Evolutionary conservation across 2,113 vertebrate genomes (phyloP), one percentile per base, ranked within the genome.

Genomic region (Pachypanchax playfairii): DNA sequence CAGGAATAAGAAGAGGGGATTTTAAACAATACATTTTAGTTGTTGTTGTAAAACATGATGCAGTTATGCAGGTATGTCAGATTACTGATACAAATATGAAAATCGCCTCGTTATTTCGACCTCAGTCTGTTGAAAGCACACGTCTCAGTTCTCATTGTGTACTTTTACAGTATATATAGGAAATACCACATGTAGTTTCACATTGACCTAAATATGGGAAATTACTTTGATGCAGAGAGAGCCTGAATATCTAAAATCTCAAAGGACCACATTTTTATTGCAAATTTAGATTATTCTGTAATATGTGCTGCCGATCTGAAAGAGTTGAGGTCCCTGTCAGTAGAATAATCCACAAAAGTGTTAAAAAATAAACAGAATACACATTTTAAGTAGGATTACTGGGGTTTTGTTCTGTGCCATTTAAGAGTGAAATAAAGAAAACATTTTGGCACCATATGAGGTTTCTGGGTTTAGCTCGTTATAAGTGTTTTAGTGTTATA

Each of bases 31-130:
- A 48, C 11, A 0, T 17, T 50, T 54, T 25, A 31, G 43, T 13
- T 44, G 22, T 21, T n/a, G 54, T 51, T 44, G 67, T 9, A 0
- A 33, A 54, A 56, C 25, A 18, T 29, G 49, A 49, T 47, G 31
- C 21, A 41, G n/a, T n/a, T 26, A 20, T 36, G 22, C 41, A 35
- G 35, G 21, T 29, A 22, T 41, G 31, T 61, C 18, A 26, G 39
- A 75, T 21, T 56, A 31, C 38, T 36, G 28, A n/a, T 67, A 28
- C n/a, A 24, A 48, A 72, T 47, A 33, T 43, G 24, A 35, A 69
- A 65, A 68, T 33, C 58, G 31, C 11, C 0, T 7, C 33, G 26
- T 71, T 42, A 48, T 6, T 64, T 6, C 7, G n/a, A 39, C 12
- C 42, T 44, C 28, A 51, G n/a, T 70, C 46, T 41, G 21, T 25